Percentiles rank a stretch among this genome's conserved stretches.
Evolutionary conservation across 1,140 invertebrate species (phyloP).

Genomic region (Mamestra configurata): DNA sequence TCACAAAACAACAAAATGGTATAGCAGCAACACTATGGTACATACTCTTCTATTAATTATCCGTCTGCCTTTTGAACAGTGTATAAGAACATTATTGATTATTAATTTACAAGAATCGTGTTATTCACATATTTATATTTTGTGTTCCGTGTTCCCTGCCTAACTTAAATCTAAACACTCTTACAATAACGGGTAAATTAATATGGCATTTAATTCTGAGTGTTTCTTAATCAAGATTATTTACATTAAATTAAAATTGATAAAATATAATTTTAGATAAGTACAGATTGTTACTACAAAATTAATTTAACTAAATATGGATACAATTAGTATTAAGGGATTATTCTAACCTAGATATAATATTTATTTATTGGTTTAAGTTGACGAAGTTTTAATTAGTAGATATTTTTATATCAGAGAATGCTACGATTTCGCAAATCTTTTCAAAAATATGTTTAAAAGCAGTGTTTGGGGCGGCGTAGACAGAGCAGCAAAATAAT

Average conservation of each 20-base stretch:
- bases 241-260: constrained; percentile 64
- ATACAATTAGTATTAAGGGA: constrained; percentile 3
- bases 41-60: too few species aligned
- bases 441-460: too few species aligned
- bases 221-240: constrained; percentile 66
- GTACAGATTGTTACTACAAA: constrained; percentile 41
- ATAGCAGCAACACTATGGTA: too few species aligned
- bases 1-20: too few species aligned
- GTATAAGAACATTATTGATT: neutral
- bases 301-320: constrained; percentile 14
- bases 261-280: constrained; percentile 5
- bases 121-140: constrained; percentile 34
- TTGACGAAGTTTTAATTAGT: constrained; percentile 31
- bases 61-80: neutral
- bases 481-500: too few species aligned
- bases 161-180: constrained; percentile 35
- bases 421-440: too few species aligned
- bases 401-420: constrained; percentile 4
- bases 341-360: neutral
- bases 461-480: too few species aligned
- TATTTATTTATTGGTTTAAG: constrained; percentile 26
- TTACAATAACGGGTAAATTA: constrained; percentile 64
- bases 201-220: constrained; percentile 76
- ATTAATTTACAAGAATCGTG: neutral
- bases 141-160: neutral